These are phyloP conservation scores for Plusia festucae DNA, from an alignment of 2,888 invertebrate species.

Conservation along the genomic window DNA sequence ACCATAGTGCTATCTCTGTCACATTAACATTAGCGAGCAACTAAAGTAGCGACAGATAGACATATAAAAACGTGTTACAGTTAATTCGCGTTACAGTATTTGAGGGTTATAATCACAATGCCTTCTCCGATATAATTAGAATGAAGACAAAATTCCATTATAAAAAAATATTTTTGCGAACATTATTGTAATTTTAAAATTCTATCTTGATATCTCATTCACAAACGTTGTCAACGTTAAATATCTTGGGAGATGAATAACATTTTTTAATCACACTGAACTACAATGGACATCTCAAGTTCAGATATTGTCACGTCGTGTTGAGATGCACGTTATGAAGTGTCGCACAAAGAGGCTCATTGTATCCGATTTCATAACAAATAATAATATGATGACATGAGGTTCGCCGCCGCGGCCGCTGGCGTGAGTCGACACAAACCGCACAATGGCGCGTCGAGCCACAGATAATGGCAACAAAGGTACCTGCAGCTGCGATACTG, in stretches of 20 bases:
- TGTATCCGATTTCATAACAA: slow-evolving; percentile 69
- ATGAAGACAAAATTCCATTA: too few relatives aligned
- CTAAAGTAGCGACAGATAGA: too few relatives aligned
- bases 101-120: too few relatives aligned
- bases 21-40: too few relatives aligned
- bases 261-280: slow-evolving; percentile 25
- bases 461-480: slow-evolving; percentile 16
- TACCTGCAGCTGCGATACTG: slow-evolving; percentile 70
- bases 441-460: slow-evolving; percentile 40
- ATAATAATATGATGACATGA: slow-evolving; percentile 44
- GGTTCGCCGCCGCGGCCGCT: slow-evolving; percentile 27
- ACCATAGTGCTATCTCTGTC: too few relatives aligned
- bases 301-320: slow-evolving; percentile 43
- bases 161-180: slow-evolving; percentile 10
- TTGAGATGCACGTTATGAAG: slow-evolving; percentile 38
- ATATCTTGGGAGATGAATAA: slow-evolving; percentile 21
- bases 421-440: slow-evolving; percentile 61
- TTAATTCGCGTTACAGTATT: too few relatives aligned
- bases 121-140: too few relatives aligned
- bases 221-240: slow-evolving; percentile 30
- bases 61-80: too few relatives aligned
- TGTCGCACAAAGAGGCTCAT: slow-evolving; percentile 54
- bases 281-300: slow-evolving; percentile 47
- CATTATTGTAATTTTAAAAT: slow-evolving; percentile 21
- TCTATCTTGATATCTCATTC: slow-evolving; percentile 43